phyloP scores from a whole-genome alignment of 2,888 invertebrate genomes.

The Philopedon plagiatum region DNA sequence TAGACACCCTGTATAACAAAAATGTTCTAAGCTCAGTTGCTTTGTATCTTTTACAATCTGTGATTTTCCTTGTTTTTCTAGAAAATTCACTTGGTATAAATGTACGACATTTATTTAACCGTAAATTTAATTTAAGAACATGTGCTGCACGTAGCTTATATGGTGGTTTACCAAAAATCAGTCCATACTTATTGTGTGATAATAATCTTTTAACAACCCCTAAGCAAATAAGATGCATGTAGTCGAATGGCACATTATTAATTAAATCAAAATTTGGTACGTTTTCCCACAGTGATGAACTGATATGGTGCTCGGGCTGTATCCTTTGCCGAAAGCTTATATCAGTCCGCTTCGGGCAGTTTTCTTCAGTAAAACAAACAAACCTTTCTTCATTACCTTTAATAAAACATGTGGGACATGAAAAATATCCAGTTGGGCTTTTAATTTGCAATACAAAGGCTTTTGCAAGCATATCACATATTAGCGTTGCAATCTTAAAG shows the following conservation, averaged over 20 bases:
- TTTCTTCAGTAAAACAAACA: conserved; percentile 28
- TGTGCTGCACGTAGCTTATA: conserved; percentile 39
- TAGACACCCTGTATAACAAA: too few species aligned
- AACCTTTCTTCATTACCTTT: conserved; percentile 36
- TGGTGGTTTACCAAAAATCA: conserved; percentile 43
- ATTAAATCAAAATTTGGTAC: conserved; percentile 44
- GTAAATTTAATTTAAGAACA: conserved; percentile 36
- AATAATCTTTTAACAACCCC: conserved; percentile 45
- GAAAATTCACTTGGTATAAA: conserved; percentile 42
- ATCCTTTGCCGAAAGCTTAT: conserved; percentile 34
- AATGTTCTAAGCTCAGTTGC: conserved; percentile 44
- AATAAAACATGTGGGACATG: conserved; percentile 38
- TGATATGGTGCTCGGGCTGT: conserved; percentile 44
- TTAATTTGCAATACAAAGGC: conserved; percentile 41
- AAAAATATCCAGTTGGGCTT: conserved; percentile 40
- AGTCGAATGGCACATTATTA: conserved; percentile 46
- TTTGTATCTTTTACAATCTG: conserved; percentile 46
- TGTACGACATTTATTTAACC: conserved; percentile 25
- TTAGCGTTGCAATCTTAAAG: conserved; percentile 29
- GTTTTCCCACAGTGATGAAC: conserved; percentile 42
- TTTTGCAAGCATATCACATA: conserved; percentile 49
- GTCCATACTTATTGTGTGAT: conserved; percentile 45
- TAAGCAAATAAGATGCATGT: conserved; percentile 44
- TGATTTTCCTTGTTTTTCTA: conserved; percentile 37
- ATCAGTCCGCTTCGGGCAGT: conserved; percentile 38